Evolutionary conservation across 2,113 vertebrate species (phyloP).

Genomic region (Taxidea taxus): DNA sequence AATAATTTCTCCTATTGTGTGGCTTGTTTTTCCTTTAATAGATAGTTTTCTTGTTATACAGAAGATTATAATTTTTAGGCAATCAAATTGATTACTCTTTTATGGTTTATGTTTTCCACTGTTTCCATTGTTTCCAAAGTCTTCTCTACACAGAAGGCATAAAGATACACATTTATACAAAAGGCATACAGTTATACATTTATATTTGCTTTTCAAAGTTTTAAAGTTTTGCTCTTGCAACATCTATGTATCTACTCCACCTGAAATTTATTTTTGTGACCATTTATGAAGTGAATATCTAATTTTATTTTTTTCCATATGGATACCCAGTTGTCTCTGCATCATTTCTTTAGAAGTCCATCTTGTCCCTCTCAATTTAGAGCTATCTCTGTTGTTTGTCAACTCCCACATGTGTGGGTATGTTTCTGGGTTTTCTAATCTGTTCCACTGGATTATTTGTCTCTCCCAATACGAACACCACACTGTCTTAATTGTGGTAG

Average conservation of each 20-base stretch:
- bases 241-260: neutral
- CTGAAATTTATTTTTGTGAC: slow-evolving; percentile 38
- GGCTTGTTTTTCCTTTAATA: neutral
- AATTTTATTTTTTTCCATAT: slow-evolving; percentile 31
- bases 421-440: neutral
- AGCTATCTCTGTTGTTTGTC: neutral
- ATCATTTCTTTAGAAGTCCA: neutral
- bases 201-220: slow-evolving; percentile 17
- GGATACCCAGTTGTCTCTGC: neutral
- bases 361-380: neutral
- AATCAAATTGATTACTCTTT: neutral
- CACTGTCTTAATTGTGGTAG: neutral
- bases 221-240: neutral
- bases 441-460: neutral
- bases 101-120: neutral
- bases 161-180: neutral
- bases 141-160: neutral
- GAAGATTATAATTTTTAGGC: neutral
- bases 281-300: neutral
- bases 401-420: neutral
- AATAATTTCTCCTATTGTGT: neutral
- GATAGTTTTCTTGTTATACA: neutral
- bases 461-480: neutral
- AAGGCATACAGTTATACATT: neutral
- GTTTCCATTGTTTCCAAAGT: neutral